Evolutionary conservation across 1,140 invertebrate genomes (phyloP).

Genomic region (Brachionus manjavacas): DNA sequence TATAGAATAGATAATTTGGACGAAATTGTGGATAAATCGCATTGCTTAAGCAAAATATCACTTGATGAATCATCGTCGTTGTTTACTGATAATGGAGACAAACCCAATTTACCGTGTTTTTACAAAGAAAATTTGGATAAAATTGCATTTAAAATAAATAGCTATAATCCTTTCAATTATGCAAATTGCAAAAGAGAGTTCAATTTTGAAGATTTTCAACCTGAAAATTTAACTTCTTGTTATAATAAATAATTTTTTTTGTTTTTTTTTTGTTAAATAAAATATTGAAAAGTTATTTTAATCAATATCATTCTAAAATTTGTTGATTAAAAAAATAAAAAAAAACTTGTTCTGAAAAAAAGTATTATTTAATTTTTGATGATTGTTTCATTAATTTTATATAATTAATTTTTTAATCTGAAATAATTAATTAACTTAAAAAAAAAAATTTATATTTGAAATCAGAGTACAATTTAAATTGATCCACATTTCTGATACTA

Average conservation of each 20-base stretch:
- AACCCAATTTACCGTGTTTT: slow-evolving; percentile 12
- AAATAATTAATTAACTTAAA: no score
- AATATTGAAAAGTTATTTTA: no score
- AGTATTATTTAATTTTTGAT: no score
- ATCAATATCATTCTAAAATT: no score
- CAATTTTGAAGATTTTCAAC: neutral
- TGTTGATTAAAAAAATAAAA: no score
- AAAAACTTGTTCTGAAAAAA: no score
- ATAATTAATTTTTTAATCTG: no score
- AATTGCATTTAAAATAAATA: neutral
- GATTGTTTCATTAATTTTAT: no score
- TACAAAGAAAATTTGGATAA: slow-evolving; percentile 11
- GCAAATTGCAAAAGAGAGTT: neutral
- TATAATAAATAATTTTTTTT: neutral
- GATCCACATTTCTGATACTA: no score
- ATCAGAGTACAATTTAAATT: no score
- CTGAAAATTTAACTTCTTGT: neutral
- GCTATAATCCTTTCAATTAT: neutral
- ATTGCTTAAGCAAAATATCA: neutral
- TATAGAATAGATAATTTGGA: neutral
- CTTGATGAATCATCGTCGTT: neutral
- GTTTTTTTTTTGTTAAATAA: neutral
- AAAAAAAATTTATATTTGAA: no score
- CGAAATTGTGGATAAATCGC: neutral
- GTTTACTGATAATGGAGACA: neutral